Conservation (phyloP, 2,888 invertebrate species). For the Rhyacophila evoluta region DNA sequence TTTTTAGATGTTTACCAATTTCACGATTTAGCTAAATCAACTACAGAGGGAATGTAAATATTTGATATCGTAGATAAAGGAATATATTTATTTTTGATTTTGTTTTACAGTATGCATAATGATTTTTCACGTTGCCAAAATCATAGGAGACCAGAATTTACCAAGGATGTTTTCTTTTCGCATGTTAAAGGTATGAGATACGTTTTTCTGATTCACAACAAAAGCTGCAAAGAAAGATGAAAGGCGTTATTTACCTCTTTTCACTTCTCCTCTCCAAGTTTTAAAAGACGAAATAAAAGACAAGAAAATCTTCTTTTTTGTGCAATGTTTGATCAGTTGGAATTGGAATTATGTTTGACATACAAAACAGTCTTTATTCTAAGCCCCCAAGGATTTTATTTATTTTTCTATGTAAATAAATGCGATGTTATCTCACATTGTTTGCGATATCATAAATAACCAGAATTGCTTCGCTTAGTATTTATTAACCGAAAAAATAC, state of each 20-base stretch:
- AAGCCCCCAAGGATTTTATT: not conserved
- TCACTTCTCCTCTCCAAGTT: constrained; percentile 25
- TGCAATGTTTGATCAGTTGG: constrained; percentile 43
- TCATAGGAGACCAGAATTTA: no score
- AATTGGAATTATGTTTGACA: constrained; percentile 49
- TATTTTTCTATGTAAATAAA: constrained; percentile 6
- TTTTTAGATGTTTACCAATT: no score
- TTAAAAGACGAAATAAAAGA: constrained; percentile 29
- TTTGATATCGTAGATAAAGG: no score
- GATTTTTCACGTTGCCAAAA: no score
- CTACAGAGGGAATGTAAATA: no score
- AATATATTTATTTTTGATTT: no score
- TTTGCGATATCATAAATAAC: not conserved
- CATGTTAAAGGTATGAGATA: not conserved
- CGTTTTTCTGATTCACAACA: not conserved
- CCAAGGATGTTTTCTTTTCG: not conserved
- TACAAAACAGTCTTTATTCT: constrained; percentile 2
- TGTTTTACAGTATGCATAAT: no score
- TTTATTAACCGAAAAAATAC: not conserved
- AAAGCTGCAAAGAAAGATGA: constrained; percentile 3
- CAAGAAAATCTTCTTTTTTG: constrained; percentile 10
- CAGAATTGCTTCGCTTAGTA: not conserved
- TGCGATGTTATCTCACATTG: not conserved
- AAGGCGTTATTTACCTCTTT: constrained; percentile 5
- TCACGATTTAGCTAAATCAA: no score